A percentile compares a stretch with the other conserved stretches of the same genome.
Evolutionary conservation across 2,797 vertebrate species (phyloP).

Genomic region (Cuniculus paca): DNA sequence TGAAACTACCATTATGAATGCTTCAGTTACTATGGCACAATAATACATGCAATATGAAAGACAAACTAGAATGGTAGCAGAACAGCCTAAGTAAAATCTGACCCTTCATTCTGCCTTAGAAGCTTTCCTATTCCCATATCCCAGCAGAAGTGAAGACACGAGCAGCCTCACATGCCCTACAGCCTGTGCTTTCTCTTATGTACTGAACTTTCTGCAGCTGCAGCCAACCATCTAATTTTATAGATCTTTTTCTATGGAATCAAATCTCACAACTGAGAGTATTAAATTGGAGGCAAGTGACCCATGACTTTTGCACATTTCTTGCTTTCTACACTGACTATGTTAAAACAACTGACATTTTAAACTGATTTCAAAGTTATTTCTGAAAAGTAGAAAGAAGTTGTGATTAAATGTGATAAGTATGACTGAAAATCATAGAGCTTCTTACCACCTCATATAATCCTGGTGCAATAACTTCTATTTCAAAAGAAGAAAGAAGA

Average conservation of each 20-base stretch:
- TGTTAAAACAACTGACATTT: slow-evolving; percentile 43
- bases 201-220: not conserved
- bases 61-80: not conserved
- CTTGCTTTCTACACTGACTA: not conserved
- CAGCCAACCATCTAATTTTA: not conserved
- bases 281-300: not conserved
- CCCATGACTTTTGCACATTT: not conserved
- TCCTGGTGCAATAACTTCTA: not conserved
- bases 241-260: not conserved
- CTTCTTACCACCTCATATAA: not conserved
- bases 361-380: slow-evolving; percentile 47
- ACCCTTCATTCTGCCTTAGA: not conserved
- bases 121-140: not conserved
- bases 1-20: not conserved
- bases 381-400: slow-evolving; percentile 55
- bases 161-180: not conserved
- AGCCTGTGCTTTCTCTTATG: not conserved
- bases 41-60: not conserved
- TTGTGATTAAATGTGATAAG: slow-evolving; percentile 49
- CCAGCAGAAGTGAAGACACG: not conserved
- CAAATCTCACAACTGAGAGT: not conserved
- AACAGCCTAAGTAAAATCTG: not conserved
- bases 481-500: not conserved
- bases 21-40: not conserved
- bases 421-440: slow-evolving; percentile 56